phyloP scores from a whole-genome alignment of 2,888 invertebrate species.

The Seira ritae region DNA sequence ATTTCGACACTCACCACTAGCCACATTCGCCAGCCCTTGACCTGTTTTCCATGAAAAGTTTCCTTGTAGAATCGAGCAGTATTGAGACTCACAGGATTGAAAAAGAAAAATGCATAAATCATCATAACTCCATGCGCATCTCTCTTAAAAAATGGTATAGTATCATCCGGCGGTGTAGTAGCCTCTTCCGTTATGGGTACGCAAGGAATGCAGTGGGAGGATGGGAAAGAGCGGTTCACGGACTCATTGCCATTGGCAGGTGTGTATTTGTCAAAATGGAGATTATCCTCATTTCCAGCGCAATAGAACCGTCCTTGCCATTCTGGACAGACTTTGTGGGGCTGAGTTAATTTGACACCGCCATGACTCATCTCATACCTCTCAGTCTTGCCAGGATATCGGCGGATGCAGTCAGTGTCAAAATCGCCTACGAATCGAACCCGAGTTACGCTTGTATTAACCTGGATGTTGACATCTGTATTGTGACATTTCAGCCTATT shows the following conservation, averaged over 20 bases:
- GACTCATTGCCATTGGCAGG: neutral
- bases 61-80: constrained; percentile 63
- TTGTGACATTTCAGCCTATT: constrained; percentile 38
- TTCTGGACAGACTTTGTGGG: constrained; percentile 41
- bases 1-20: constrained; percentile 41
- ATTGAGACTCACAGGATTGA: constrained; percentile 52
- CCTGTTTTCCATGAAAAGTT: constrained; percentile 49
- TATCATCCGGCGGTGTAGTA: neutral
- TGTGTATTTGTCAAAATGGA: constrained; percentile 21
- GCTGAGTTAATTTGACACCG: constrained; percentile 20
- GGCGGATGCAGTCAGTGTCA: constrained; percentile 34
- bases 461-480: neutral
- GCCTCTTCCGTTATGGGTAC: constrained; percentile 25
- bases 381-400: constrained; percentile 20
- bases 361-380: neutral
- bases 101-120: constrained; percentile 62
- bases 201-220: constrained; percentile 34
- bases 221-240: constrained; percentile 31
- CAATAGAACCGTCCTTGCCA: constrained; percentile 52
- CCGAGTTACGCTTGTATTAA: constrained; percentile 7
- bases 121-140: constrained; percentile 45
- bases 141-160: constrained; percentile 39
- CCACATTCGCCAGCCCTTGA: constrained; percentile 59
- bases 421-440: constrained; percentile 41
- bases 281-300: constrained; percentile 19